phyloP scores from a whole-genome alignment of 2,113 vertebrate genomes.

The Tamias sibiricus region DNA sequence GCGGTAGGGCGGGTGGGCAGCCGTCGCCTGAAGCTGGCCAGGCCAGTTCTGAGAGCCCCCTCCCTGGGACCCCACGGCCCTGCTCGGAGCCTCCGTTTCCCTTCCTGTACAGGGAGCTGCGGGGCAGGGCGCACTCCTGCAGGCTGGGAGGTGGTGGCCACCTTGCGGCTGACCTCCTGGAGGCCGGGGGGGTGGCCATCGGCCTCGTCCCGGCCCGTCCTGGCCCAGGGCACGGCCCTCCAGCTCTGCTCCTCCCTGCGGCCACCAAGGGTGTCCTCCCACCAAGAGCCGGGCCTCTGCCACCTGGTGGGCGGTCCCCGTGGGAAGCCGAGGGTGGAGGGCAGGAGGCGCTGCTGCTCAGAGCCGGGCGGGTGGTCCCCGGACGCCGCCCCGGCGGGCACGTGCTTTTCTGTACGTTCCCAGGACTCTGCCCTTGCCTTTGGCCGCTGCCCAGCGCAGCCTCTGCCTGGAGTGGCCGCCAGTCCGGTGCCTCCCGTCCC shows the following conservation, averaged over 20 bases:
- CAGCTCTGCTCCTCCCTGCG: neutral
- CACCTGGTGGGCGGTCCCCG: accelerated
- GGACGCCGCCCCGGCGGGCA: neutral
- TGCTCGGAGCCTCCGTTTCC: neutral
- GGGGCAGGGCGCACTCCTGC: no score
- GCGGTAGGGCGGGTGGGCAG: no score
- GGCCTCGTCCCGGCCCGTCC: no score
- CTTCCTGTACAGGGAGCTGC: neutral
- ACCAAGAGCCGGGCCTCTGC: neutral
- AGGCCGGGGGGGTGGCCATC: no score
- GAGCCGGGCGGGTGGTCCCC: no score
- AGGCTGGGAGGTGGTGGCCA: no score
- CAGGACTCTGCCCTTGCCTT: neutral
- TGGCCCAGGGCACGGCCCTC: neutral
- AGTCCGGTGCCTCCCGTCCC: neutral
- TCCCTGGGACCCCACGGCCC: no score
- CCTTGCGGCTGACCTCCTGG: no score
- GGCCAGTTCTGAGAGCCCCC: no score
- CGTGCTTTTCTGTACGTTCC: neutral
- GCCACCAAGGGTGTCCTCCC: neutral
- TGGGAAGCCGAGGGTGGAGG: neutral
- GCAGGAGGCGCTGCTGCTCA: no score
- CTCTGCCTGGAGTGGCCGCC: neutral
- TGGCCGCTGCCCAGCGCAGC: neutral
- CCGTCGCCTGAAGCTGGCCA: neutral